phyloP scores from a whole-genome alignment of 2,888 invertebrate genomes.

The Luffia ferchaultella region DNA sequence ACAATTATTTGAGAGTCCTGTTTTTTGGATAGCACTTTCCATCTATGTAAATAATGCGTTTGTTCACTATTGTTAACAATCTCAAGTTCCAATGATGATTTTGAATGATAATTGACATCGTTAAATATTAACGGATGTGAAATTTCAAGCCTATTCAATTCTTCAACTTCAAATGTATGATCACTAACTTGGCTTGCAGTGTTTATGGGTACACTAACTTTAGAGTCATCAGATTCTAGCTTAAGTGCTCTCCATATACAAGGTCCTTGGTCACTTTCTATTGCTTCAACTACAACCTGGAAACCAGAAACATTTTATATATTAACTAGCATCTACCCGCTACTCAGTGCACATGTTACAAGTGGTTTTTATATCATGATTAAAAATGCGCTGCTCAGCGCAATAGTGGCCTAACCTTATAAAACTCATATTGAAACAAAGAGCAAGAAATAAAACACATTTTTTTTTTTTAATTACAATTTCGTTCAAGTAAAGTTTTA shows the following conservation, averaged over 20 bases:
- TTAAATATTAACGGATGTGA: conserved; percentile 55
- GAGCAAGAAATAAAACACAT: too few species aligned
- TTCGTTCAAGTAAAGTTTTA: too few species aligned
- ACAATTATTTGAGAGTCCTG: conserved; percentile 60
- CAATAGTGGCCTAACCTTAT: too few species aligned
- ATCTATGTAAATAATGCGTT: conserved; percentile 46
- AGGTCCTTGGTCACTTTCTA: conserved; percentile 74
- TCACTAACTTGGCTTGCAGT: conserved; percentile 21
- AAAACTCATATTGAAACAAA: too few species aligned
- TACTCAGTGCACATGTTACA: too few species aligned
- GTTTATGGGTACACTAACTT: conserved; percentile 21
- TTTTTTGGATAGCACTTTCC: conserved; percentile 57
- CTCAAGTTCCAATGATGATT: conserved; percentile 24
- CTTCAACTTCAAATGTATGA: conserved; percentile 30
- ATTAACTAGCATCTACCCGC: too few species aligned
- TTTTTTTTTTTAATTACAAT: too few species aligned
- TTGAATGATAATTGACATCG: conserved; percentile 40
- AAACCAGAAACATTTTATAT: conserved; percentile 18
- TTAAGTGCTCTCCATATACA: conserved; percentile 69
- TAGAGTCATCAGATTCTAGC: conserved; percentile 32
- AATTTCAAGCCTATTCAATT: conserved; percentile 61
- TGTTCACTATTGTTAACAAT: conserved; percentile 51
- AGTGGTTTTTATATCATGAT: too few species aligned
- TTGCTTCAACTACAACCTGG: conserved; percentile 69
- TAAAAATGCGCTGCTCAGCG: too few species aligned